Evolutionary conservation across 2,888 invertebrate species (phyloP).

Genomic region (Pandemis corylana): DNA sequence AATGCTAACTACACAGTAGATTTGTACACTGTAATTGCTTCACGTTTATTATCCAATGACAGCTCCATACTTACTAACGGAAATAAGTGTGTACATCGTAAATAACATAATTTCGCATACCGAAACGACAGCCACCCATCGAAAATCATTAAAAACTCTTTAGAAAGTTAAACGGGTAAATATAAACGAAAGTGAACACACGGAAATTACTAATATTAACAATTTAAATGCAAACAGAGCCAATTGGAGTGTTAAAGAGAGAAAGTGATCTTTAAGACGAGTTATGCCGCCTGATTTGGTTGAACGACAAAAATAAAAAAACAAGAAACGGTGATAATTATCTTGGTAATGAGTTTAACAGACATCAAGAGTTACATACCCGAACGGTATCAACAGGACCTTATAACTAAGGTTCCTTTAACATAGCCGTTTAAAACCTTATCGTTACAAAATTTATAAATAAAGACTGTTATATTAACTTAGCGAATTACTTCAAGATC

Average conservation of each 20-base stretch:
- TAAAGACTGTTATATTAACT: no score
- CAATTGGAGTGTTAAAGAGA: slow-evolving; percentile 42
- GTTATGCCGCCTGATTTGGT: slow-evolving; percentile 15
- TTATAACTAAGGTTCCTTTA: no score
- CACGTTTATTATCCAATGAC: background rate
- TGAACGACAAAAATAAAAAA: background rate
- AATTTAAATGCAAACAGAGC: slow-evolving; percentile 42
- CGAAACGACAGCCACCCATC: slow-evolving; percentile 22
- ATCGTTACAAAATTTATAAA: no score
- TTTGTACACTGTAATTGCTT: slow-evolving; percentile 5
- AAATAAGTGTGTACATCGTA: slow-evolving; percentile 14
- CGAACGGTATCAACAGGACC: no score
- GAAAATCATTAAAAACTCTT: slow-evolving; percentile 46
- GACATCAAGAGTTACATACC: no score
- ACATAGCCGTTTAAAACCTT: no score
- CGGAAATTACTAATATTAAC: slow-evolving; percentile 43
- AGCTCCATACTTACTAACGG: background rate
- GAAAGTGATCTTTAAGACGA: slow-evolving; percentile 44
- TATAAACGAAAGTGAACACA: slow-evolving; percentile 44
- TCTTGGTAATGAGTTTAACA: no score
- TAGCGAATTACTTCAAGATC: no score
- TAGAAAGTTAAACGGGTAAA: slow-evolving; percentile 48
- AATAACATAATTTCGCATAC: slow-evolving; percentile 25
- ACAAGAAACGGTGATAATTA: background rate
- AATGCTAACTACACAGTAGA: background rate